Conservation (phyloP, 2,888 invertebrate species). For the Drosophila robusta region DNA sequence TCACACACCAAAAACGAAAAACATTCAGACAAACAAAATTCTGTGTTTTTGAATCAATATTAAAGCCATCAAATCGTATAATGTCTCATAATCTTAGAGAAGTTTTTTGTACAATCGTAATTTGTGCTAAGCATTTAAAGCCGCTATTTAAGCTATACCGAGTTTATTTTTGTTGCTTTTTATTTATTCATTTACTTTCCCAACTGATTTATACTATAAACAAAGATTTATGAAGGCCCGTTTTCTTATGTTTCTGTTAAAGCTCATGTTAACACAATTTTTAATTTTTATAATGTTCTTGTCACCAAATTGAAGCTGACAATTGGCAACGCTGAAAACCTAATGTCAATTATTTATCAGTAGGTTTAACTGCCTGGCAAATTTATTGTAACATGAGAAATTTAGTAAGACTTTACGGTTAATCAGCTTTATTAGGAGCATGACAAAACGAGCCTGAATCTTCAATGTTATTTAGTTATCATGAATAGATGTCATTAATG, state of each 20-base stretch:
- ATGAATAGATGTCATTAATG: slow-evolving; percentile 36
- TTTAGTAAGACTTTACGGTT: neutral
- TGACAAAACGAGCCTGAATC: slow-evolving; percentile 5
- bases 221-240: slow-evolving; percentile 3
- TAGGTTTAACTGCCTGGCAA: neutral
- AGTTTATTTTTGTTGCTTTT: slow-evolving; percentile 36
- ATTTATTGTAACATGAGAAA: neutral
- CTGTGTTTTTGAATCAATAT: slow-evolving; percentile 18
- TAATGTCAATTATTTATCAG: neutral
- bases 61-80: slow-evolving; percentile 26
- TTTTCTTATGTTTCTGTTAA: slow-evolving; percentile 11
- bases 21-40: neutral
- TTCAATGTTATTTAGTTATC: slow-evolving; percentile 28
- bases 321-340: neutral
- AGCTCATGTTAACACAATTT: neutral
- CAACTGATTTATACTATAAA: slow-evolving; percentile 15
- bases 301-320: too few species aligned
- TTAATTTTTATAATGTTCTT: neutral
- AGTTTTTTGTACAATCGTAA: slow-evolving; percentile 37
- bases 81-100: slow-evolving; percentile 38
- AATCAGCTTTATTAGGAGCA: neutral
- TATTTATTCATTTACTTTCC: slow-evolving; percentile 12
- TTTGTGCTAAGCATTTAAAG: slow-evolving; percentile 40
- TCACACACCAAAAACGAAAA: slow-evolving; percentile 6
- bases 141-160: slow-evolving; percentile 37